Base-by-base conservation (phyloP, 2,113 vertebrate species). In the Dinomys branickii region DNA sequence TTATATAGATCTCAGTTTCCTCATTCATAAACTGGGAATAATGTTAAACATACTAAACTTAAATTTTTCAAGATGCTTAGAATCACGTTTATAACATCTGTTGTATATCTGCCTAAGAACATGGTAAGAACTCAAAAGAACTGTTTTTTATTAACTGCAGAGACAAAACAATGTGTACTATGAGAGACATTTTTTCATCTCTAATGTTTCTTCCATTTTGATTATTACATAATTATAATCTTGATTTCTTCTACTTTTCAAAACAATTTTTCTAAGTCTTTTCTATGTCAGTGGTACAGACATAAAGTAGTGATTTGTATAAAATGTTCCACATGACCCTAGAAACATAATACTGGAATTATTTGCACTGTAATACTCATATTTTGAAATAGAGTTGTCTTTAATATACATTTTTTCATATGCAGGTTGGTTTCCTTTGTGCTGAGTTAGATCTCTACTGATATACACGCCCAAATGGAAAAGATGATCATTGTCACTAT, bases 341-440 rank as follows among this genome's bases (percentile, higher is more conserved):
- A 67, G 73, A 96, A 88, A 75, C 16, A 78, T 50, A 44, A 84
- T 26, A 56, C 0, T 3, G 1, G 67, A 92, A 26, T 84, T 94
- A 80, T 28, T 85, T 93, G 75, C 14, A 90, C 52, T 81, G 87
- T 17, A 90, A 65, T 67, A 56, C 14, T 90, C 38, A 52, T 52
- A 22, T 83, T 93, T 93, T 90, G 90, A 94, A 93, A 93, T 61
- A 94, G n/a, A 54, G 12, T 65, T 47, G 44, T 59, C 44, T 88
- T 17, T 75, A 61, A 14, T 38, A 30, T 71, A 89, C 95, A 82
- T 88, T 54, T 33, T 9, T 85, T 82, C 10, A 26, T 24, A 47
- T 78, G 35, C 65, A 59, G 4, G 19, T 41, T 85, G 10, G 4
- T 81, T 93, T 73, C 88, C 94, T 71, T 71, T 41, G 16, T 26